Base-by-base conservation (phyloP, 2,888 invertebrate species). In the Rambutsinella grinnellia region DNA sequence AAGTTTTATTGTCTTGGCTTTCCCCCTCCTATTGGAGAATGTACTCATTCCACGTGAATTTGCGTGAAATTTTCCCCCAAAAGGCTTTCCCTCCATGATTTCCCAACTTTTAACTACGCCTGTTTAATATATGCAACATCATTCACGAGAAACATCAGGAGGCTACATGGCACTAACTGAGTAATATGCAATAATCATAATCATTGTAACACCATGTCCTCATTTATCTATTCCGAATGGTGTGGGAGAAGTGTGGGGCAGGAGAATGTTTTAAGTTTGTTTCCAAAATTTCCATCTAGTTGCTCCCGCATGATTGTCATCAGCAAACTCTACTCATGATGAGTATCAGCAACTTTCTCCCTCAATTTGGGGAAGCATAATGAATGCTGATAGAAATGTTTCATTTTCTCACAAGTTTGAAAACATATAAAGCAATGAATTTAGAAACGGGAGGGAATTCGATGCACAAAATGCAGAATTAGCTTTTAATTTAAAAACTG, bases 121-220 rank as follows among this genome's bases (percentile, higher is more conserved):
- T n/a, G n/a, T n/a, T n/a, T n/a, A n/a, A n/a, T n/a, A n/a, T n/a
- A n/a, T n/a, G n/a, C n/a, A n/a, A n/a, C n/a, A n/a, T n/a, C n/a
- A n/a, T n/a, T n/a, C n/a, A n/a, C n/a, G n/a, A n/a, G n/a, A n/a
- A n/a, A n/a, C n/a, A n/a, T n/a, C 46, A 46, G 17, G 46, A 2
- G 8, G 17, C 15, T 2, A 2, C 3, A 3, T 46, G 5, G 19
- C 15, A 36, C 21, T 51, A 57, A 54, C 36, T 53, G 27, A 28
- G 47, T 54, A 66, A 66, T 57, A 54, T 66, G 61, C 53, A 69
- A 69, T 60, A 69, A 69, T 69, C 61, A 54, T 69, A 69, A 69
- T 69, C 69, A 54, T 69, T 69, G n/a, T n/a, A 54, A 54, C 61
- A 61, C 27, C 60, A 69, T 69, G 61, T 61, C 26, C 69, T 69